Conservation (phyloP, 1,140 invertebrate species). For the Sitobion miscanthi region DNA sequence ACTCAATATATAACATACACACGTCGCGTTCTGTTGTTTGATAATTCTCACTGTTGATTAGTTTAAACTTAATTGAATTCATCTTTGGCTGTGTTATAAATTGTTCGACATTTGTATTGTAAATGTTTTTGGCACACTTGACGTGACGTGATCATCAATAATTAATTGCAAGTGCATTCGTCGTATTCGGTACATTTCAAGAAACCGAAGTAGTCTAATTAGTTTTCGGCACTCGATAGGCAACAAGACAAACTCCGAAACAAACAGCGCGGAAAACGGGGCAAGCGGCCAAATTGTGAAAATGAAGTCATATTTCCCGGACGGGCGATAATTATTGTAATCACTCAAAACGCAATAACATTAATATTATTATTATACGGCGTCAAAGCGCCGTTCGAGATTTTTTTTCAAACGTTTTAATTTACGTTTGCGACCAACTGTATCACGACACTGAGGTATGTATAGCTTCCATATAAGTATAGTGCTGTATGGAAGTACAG, state of each 20-base stretch:
- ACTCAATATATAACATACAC: not conserved
- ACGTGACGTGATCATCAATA: slow-evolving; percentile 10
- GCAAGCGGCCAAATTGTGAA: not conserved
- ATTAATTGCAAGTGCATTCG: not conserved
- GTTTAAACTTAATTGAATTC: not conserved
- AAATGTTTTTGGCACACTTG: not conserved
- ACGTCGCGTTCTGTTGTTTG: not conserved
- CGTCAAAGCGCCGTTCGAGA: not conserved
- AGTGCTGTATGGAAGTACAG: not conserved
- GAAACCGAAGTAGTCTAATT: not conserved
- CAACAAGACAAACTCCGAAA: not conserved
- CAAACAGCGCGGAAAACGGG: not conserved
- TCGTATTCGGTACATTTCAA: not conserved
- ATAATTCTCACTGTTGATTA: not conserved
- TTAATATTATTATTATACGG: not conserved
- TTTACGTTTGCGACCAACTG: not conserved
- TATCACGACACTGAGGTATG: not conserved
- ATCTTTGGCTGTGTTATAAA: not conserved
- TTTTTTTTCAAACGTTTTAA: not conserved
- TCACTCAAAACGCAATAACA: not conserved
- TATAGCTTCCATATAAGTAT: not conserved
- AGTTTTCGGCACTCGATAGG: not conserved
- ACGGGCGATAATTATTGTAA: not conserved
- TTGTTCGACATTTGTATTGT: slow-evolving; percentile 18
- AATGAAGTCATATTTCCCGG: not conserved